phyloP scores from a whole-genome alignment of 1,140 invertebrate species.

The Caenorhabditis briggsae region DNA sequence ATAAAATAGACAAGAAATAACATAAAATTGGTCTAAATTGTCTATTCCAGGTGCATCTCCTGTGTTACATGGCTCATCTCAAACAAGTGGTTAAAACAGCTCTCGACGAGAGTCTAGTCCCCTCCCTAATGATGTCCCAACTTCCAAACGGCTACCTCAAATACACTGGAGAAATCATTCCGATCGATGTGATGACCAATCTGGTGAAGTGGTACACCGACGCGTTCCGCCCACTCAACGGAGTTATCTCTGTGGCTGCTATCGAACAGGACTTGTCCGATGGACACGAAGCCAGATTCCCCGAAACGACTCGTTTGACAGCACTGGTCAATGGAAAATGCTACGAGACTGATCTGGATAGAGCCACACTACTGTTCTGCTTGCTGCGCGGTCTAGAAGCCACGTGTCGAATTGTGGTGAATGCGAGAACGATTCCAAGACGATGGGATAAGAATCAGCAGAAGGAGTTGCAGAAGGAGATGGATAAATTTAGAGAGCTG shows the following conservation, averaged over 20 bases:
- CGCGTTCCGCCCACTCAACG: conserved; percentile 33
- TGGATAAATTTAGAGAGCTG: conserved; percentile 6
- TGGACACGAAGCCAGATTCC: conserved; percentile 37
- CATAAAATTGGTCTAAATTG: background rate
- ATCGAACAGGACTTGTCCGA: conserved; percentile 45
- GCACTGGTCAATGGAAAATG: conserved; percentile 55
- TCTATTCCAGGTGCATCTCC: conserved; percentile 58
- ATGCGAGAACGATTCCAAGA: conserved; percentile 2
- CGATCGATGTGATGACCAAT: conserved; percentile 19
- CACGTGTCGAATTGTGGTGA: conserved; percentile 36
- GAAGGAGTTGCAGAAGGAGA: conserved; percentile 34
- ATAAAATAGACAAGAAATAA: no score
- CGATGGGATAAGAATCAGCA: conserved; percentile 36
- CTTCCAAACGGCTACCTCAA: conserved; percentile 33
- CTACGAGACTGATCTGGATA: conserved; percentile 62
- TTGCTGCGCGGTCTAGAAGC: conserved; percentile 45
- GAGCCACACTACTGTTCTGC: conserved; percentile 60
- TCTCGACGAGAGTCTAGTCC: conserved; percentile 51
- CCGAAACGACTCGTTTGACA: conserved; percentile 31
- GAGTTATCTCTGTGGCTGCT: background rate
- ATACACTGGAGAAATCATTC: background rate
- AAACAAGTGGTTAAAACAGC: conserved; percentile 29
- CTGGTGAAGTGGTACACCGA: conserved; percentile 48
- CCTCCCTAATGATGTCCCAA: conserved; percentile 43
- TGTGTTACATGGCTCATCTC: conserved; percentile 64